Conservation (phyloP, 2,113 vertebrate genomes). For the Peromyscus leucopus region DNA sequence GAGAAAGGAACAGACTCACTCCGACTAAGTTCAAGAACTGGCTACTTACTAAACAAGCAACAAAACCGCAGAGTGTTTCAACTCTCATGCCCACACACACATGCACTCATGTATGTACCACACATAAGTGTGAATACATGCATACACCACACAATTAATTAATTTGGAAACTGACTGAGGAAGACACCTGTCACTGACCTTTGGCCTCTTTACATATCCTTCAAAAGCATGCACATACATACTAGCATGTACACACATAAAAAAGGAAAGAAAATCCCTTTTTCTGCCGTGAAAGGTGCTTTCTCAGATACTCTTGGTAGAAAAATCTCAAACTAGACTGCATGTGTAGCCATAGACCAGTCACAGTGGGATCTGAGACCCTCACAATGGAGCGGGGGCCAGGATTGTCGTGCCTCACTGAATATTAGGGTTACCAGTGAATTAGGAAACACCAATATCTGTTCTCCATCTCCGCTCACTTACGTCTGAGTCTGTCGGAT, state of each 20-base stretch:
- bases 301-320: neutral
- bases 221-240: neutral
- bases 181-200: neutral
- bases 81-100: neutral
- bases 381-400: neutral
- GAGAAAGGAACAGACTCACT: neutral
- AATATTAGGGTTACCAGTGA: constrained; percentile 23
- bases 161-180: neutral
- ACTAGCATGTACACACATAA: neutral
- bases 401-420: neutral
- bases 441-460: neutral
- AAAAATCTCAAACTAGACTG: neutral
- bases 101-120: neutral
- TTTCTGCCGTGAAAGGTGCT: neutral
- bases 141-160: neutral
- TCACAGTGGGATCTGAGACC: neutral
- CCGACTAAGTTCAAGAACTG: neutral
- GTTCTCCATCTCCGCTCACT: neutral
- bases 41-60: constrained; percentile 30
- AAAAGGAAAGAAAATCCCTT: constrained; percentile 23
- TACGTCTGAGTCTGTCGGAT: neutral
- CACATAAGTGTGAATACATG: neutral
- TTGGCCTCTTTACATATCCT: neutral
- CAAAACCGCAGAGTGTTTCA: neutral
- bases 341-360: neutral